Conservation (phyloP, 2,797 vertebrate genomes). For the Mionectes olivaceus region DNA sequence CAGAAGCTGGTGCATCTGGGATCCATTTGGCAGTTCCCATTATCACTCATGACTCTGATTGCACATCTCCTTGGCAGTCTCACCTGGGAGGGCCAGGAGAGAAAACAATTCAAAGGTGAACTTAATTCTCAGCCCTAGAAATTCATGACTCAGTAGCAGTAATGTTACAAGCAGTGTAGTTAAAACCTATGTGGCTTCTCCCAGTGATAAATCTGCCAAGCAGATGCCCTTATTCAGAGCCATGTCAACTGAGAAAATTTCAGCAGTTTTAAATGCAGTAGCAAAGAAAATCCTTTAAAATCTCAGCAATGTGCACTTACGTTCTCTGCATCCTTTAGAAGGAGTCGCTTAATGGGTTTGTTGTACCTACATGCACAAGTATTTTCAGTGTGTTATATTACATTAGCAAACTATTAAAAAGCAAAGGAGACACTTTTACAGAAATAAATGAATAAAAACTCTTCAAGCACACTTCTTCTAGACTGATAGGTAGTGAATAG, state of each 20-base stretch:
- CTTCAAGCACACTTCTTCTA: not conserved
- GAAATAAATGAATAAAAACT: not conserved
- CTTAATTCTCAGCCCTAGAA: not conserved
- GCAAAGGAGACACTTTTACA: not conserved
- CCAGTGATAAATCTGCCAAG: not conserved
- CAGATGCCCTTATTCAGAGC: slow-evolving; percentile 3
- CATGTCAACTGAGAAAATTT: not conserved
- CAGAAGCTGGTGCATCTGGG: not conserved
- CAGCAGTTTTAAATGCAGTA: not conserved
- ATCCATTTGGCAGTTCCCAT: slow-evolving; percentile 13
- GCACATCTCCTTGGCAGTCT: not conserved
- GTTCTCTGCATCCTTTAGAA: not conserved
- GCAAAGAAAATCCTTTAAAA: not conserved
- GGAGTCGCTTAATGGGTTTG: not conserved
- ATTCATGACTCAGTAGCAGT: not conserved
- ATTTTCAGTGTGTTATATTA: not conserved
- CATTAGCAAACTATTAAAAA: slow-evolving; percentile 15
- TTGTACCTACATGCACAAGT: not conserved
- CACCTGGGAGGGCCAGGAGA: not conserved
- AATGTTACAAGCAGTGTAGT: not conserved
- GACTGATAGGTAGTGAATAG: not conserved
- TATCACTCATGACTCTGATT: not conserved
- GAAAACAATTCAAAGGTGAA: not conserved
- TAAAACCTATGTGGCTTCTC: not conserved
- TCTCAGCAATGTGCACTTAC: not conserved